Base-by-base conservation (phyloP, 2,113 vertebrate genomes). In the Brienomyrus brachyistius region DNA sequence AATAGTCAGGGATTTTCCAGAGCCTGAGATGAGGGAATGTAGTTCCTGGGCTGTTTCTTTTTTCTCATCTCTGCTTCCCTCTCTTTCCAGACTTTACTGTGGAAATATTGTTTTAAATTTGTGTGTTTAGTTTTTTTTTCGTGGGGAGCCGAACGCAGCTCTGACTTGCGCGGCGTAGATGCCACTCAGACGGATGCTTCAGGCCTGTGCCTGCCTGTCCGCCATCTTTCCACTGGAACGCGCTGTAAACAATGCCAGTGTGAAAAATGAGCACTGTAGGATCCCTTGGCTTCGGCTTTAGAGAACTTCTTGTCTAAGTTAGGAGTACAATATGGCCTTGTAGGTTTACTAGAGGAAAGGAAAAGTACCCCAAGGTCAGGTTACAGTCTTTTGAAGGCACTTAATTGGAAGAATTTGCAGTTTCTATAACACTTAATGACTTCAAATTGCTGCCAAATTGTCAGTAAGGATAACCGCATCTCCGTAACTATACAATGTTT, bases 211-310 rank as follows among this genome's bases (percentile, higher is more conserved):
- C 87, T 21, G 74, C 50, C 31, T 52, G 62, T 50, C 27, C n/a
- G 7, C 54, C 40, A 47, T 50, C 90, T 87, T 74, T 51, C 40
- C 50, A 23, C 27, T 59, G 93, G 84, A 84, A 86, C 93, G 92
- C 91, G 93, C 77, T 91, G 90, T 93, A 92, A 94, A 94, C 91
- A 90, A 92, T 90, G 92, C 91, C 94, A 94, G 90, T 89, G 4
- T 91, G 91, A 93, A 92, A 86, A 92, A 70, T 48, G 92, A 92
- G 90, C 91, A 13, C 91, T 83, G 90, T 43, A 91, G 89, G 89
- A 10, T 31, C 85, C 91, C 88, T 21, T 23, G 93, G 94, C 91
- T 90, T 52, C 62, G n/a, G 91, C 92, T 92, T 94, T 89, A 19
- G 21, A 8, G 80, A 84, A 50, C 40, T 48, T 5, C 50, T 88